phyloP scores from a whole-genome alignment of 2,797 vertebrate genomes.

The Falco novaeseelandiae region DNA sequence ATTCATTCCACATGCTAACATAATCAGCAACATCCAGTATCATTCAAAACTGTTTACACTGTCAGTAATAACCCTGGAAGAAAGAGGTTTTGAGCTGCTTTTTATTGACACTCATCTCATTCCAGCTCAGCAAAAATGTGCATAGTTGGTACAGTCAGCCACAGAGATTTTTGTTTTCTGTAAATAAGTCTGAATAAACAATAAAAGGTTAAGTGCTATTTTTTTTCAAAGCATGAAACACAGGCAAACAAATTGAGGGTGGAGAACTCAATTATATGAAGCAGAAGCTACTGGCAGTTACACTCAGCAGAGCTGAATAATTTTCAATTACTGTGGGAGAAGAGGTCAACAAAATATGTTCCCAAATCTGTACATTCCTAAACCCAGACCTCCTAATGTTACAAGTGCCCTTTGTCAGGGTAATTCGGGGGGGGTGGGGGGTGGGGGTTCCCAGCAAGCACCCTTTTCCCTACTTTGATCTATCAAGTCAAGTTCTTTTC shows the following conservation, averaged over 20 bases:
- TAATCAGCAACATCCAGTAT: neutral
- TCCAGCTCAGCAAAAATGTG: constrained; percentile 7
- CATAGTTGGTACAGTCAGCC: neutral
- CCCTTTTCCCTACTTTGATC: neutral
- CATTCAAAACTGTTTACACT: neutral
- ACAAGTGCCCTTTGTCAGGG: neutral
- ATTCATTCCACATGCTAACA: neutral
- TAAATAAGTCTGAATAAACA: constrained; percentile 57
- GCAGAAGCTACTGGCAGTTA: constrained; percentile 35
- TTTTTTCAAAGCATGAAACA: constrained; percentile 41
- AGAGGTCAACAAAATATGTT: constrained; percentile 45
- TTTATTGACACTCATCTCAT: constrained; percentile 5
- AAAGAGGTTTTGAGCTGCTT: neutral
- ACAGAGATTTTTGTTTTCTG: constrained; percentile 32
- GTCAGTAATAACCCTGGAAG: constrained; percentile 8
- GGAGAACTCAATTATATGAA: constrained; percentile 59
- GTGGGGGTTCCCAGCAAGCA: neutral
- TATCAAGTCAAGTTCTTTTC: neutral
- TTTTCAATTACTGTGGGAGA: constrained; percentile 63
- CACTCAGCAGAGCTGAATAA: constrained; percentile 60
- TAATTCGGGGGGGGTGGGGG: neutral
- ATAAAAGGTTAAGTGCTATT: constrained; percentile 60
- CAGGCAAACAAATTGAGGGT: constrained; percentile 51
- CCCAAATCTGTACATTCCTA: neutral
- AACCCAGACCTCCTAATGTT: neutral